These are phyloP conservation scores for Melitaea cinxia DNA, from an alignment of 1,140 invertebrate species.

Conservation along the genomic window DNA sequence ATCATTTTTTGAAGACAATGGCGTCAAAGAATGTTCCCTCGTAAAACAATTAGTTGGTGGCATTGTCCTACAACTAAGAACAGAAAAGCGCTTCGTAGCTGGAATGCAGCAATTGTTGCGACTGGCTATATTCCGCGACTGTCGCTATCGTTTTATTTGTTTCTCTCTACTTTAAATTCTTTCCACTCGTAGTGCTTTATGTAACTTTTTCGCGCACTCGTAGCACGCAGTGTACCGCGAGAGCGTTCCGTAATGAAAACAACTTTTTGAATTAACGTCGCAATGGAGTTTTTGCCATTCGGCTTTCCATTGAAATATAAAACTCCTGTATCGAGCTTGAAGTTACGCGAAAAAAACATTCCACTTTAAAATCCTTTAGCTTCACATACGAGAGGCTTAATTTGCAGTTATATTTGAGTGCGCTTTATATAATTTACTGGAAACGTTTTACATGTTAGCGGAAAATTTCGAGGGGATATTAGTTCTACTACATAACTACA, in stretches of 20 bases:
- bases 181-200: slow-evolving; percentile 68
- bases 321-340: slow-evolving; percentile 63
- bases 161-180: slow-evolving; percentile 71
- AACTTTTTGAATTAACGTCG: slow-evolving; percentile 79
- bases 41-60: slow-evolving; percentile 26
- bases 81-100: slow-evolving; percentile 46
- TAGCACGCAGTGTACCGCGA: slow-evolving; percentile 58
- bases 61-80: slow-evolving; percentile 35
- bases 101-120: slow-evolving; percentile 75
- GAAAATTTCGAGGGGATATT: slow-evolving; percentile 23
- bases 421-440: slow-evolving; percentile 33
- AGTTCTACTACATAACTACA: background rate
- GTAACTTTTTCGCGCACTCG: slow-evolving; percentile 54
- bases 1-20: background rate
- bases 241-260: slow-evolving; percentile 71
- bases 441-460: slow-evolving; percentile 31
- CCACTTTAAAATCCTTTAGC: slow-evolving; percentile 50
- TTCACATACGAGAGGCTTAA: slow-evolving; percentile 44
- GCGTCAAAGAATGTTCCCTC: slow-evolving; percentile 8
- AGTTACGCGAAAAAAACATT: slow-evolving; percentile 55
- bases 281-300: slow-evolving; percentile 67
- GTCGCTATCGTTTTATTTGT: slow-evolving; percentile 65
- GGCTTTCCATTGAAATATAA: slow-evolving; percentile 72
- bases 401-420: slow-evolving; percentile 39
- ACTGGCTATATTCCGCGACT: slow-evolving; percentile 63